Evolutionary conservation across 2,797 vertebrate species (phyloP).

Genomic region (Tinamus major): DNA sequence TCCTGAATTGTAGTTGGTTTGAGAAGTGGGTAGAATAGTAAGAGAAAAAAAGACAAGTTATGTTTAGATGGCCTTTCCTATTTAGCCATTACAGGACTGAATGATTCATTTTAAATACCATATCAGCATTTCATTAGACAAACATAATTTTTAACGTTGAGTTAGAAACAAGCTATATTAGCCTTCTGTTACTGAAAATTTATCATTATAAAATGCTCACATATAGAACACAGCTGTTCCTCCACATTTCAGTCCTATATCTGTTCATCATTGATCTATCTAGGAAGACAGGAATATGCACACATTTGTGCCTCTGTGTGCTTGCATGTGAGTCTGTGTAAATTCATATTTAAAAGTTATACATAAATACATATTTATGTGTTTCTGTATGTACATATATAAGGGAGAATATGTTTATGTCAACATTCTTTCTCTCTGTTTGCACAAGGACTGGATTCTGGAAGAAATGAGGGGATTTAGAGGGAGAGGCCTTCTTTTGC

Average conservation of each 20-base stretch:
- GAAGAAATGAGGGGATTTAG: background rate
- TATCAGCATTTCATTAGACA: constrained; percentile 10
- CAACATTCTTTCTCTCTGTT: background rate
- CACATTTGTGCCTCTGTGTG: background rate
- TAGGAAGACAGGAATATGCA: background rate
- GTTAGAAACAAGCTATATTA: background rate
- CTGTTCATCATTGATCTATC: background rate
- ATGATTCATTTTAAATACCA: background rate
- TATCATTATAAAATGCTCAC: background rate
- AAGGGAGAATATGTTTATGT: background rate
- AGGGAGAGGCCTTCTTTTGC: background rate
- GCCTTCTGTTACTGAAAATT: background rate
- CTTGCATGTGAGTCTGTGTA: background rate
- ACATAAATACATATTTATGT: background rate
- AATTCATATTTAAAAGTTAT: background rate
- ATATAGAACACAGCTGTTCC: background rate
- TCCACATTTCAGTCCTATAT: background rate
- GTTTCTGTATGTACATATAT: background rate
- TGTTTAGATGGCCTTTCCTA: background rate
- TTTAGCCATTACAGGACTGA: background rate
- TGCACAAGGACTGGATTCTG: background rate
- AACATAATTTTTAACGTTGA: background rate
- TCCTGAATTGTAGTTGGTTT: background rate
- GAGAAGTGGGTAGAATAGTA: background rate
- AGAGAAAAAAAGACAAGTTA: background rate